These are phyloP conservation scores for Syngnathus typhle DNA, from an alignment of 2,113 vertebrate species.

Conservation along the genomic window DNA sequence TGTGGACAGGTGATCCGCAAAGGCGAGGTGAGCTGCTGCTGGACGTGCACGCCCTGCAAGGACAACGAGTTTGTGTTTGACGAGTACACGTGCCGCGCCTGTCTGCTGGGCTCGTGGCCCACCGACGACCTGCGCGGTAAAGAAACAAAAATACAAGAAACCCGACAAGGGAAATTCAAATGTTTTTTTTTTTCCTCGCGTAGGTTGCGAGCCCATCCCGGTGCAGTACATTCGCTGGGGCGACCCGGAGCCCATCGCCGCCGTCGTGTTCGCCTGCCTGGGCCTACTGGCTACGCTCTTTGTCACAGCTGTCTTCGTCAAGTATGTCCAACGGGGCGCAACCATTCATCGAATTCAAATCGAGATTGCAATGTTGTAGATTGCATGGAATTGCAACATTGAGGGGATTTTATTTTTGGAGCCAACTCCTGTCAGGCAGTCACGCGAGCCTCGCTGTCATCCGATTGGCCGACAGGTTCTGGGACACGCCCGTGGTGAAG, in stretches of 20 bases:
- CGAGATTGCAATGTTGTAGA: no score
- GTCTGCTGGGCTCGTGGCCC: conserved; percentile 90
- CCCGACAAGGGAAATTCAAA: neutral
- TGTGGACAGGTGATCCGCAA: conserved; percentile 89
- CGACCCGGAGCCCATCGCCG: conserved; percentile 94
- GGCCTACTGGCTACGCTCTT: conserved; percentile 91
- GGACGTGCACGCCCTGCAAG: conserved; percentile 97
- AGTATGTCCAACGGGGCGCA: conserved; percentile 39
- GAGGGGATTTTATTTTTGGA: no score
- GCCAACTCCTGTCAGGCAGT: neutral
- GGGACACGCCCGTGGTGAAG: conserved; percentile 96
- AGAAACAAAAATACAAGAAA: neutral
- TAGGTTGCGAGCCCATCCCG: conserved; percentile 90
- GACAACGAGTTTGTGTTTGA: conserved; percentile 95
- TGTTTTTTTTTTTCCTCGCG: conserved; percentile 14
- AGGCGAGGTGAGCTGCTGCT: conserved; percentile 98
- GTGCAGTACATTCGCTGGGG: conserved; percentile 94
- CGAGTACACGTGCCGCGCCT: conserved; percentile 93
- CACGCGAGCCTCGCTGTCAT: neutral
- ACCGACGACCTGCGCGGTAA: conserved; percentile 89
- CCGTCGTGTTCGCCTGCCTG: conserved; percentile 91
- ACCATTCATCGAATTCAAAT: neutral
- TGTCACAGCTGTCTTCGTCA: conserved; percentile 88
- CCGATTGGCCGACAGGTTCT: conserved; percentile 68
- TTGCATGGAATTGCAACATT: no score